Percentiles rank a stretch among this genome's conserved stretches.
phyloP scores from a whole-genome alignment of 2,113 vertebrate genomes.

The Anhinga rufa region DNA sequence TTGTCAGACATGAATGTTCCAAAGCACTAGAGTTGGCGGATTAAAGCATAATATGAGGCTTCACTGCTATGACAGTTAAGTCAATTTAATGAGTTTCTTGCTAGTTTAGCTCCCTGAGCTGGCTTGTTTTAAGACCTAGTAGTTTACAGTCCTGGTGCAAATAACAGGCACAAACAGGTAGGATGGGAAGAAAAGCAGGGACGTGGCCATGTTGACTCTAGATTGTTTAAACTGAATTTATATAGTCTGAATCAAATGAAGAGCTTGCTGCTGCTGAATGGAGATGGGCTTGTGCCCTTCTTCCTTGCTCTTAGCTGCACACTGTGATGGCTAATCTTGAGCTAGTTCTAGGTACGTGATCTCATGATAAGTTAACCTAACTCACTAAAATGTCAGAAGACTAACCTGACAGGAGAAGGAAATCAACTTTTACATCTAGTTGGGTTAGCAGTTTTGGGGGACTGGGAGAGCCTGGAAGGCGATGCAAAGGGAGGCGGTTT shows the following conservation, averaged over 20 bases:
- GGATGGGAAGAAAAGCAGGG: neutral
- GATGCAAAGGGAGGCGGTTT: neutral
- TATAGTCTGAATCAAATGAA: neutral
- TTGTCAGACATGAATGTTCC: neutral
- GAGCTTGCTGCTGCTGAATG: neutral
- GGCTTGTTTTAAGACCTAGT: neutral
- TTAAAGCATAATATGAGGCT: neutral
- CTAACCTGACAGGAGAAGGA: neutral
- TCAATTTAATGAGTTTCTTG: neutral
- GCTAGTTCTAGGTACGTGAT: neutral
- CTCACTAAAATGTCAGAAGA: neutral
- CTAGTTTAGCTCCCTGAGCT: neutral
- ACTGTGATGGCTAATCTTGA: neutral
- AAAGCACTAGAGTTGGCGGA: neutral
- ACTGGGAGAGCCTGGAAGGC: neutral
- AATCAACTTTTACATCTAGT: neutral
- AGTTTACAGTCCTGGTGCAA: neutral
- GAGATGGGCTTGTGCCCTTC: neutral
- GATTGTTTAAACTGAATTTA: neutral
- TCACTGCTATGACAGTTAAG: neutral
- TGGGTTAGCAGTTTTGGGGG: neutral
- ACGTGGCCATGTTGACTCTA: neutral
- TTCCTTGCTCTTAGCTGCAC: neutral
- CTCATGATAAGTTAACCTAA: neutral
- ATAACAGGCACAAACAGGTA: neutral